Evolutionary conservation across 2,113 vertebrate genomes (phyloP).

Genomic region (Cynopterus brachyotis): DNA sequence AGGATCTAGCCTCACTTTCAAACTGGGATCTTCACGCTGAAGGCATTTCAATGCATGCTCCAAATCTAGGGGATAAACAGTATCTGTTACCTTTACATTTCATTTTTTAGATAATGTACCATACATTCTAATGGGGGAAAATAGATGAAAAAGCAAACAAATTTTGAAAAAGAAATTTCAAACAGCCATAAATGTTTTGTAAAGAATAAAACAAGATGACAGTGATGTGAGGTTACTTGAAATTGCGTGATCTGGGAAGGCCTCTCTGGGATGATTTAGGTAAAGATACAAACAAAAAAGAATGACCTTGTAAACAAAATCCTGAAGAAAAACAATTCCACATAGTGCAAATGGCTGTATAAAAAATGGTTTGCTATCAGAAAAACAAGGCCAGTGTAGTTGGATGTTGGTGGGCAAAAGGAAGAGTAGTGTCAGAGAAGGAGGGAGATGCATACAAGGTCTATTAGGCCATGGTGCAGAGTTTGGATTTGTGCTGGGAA

Average conservation of each 20-base stretch:
- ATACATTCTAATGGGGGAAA: background rate
- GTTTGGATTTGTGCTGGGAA: background rate
- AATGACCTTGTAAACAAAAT: background rate
- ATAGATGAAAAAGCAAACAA: background rate
- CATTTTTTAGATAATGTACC: background rate
- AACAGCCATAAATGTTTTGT: background rate
- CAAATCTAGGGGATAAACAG: conserved; percentile 86
- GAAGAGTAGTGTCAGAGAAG: background rate
- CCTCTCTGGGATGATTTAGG: background rate
- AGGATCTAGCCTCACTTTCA: conserved; percentile 88
- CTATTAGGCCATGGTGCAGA: background rate
- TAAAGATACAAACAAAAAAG: background rate
- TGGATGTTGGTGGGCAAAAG: background rate
- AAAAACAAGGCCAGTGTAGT: background rate
- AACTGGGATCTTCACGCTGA: conserved; percentile 96
- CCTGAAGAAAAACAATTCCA: background rate
- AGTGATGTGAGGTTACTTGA: background rate
- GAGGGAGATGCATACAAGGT: background rate
- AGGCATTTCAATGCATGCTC: conserved; percentile 93
- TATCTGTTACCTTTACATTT: background rate
- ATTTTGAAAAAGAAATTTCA: conserved; percentile 25
- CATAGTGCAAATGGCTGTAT: background rate
- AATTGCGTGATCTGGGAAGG: background rate
- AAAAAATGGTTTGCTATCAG: background rate
- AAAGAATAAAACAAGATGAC: background rate